Percentiles rank a stretch among this genome's conserved stretches.
Conservation (phyloP, 2,797 vertebrate genomes). For the Acrocephalus scirpaceus region DNA sequence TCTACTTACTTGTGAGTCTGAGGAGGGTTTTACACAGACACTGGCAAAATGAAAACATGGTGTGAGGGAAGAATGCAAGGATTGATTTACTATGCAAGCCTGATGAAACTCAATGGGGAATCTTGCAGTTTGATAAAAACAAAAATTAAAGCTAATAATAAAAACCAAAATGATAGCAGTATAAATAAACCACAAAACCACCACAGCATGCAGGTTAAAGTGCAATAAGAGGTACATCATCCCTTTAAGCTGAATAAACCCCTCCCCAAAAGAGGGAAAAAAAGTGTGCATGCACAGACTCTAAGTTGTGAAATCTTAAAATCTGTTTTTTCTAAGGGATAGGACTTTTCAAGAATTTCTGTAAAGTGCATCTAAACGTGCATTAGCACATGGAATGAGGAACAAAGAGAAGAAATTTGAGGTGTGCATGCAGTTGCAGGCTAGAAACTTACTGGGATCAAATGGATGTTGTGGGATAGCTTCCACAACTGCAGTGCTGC, state of each 20-base stretch:
- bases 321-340: neutral
- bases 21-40: neutral
- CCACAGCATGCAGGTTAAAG: neutral
- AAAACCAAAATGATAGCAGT: neutral
- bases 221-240: neutral
- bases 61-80: neutral
- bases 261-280: accelerated
- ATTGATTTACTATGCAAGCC: neutral
- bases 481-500: neutral
- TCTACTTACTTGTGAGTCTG: neutral
- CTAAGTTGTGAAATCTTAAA: neutral
- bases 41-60: neutral
- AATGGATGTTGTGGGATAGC: neutral
- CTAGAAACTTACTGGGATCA: neutral
- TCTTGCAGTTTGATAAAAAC: neutral
- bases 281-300: neutral
- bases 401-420: neutral
- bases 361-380: accelerated
- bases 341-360: neutral
- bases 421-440: neutral
- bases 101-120: neutral
- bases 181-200: neutral
- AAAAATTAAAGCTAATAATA: neutral
- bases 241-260: neutral
- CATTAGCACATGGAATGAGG: neutral